phyloP scores from a whole-genome alignment of 2,113 vertebrate genomes.

The Microcebus griseorufus region DNA sequence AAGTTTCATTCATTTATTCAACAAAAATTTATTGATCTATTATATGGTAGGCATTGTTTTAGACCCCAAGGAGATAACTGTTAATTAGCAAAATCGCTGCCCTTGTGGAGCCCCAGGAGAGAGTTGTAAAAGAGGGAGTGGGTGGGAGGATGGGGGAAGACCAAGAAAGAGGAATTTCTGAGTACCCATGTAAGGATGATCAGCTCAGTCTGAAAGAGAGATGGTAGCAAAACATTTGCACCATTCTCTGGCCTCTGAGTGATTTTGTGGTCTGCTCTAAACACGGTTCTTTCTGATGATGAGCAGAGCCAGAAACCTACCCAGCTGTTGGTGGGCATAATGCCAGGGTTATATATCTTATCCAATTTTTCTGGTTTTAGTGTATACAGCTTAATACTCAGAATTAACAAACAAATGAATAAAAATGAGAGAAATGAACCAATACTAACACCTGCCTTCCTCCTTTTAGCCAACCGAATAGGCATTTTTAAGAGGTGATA shows the following conservation, averaged over 20 bases:
- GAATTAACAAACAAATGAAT: conserved; percentile 37
- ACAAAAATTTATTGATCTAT: neutral
- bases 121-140: neutral
- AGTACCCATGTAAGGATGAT: neutral
- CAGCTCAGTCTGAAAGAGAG: neutral
- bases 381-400: neutral
- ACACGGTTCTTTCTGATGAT: neutral
- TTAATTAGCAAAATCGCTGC: neutral
- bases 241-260: neutral
- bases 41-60: neutral
- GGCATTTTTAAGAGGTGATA: neutral
- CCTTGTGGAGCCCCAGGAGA: neutral
- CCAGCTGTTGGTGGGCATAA: neutral
- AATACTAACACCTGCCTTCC: neutral
- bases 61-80: neutral
- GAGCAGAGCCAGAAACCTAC: neutral
- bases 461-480: conserved; percentile 9
- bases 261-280: neutral
- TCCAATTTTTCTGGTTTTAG: neutral
- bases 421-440: neutral
- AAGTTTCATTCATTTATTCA: neutral
- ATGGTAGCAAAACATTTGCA: accelerated
- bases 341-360: neutral
- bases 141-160: neutral
- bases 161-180: neutral